Evolutionary conservation across 1,140 invertebrate species (phyloP), one percentile per base, ranked within the genome.

Genomic region (Drosophila nigrodunni): DNA sequence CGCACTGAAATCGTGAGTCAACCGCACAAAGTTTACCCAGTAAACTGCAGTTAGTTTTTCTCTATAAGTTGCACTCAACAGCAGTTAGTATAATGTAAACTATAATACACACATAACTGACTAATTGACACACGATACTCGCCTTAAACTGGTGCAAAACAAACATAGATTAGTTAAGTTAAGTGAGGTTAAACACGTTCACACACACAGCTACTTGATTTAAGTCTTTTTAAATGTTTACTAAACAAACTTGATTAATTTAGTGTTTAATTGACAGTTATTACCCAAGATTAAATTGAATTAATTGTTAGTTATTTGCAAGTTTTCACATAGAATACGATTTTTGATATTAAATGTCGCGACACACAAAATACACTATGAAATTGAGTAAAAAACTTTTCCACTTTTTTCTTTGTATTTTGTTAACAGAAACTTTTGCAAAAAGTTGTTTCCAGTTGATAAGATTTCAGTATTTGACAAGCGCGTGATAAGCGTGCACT

Each of bases 401-500:
- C 18, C 15, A 39, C n/a, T 46, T 66, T 66, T 71, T 39, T 15
- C 46, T 18, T 46, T 30, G 25, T 66, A 58, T 71, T 39, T n/a
- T 61, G 35, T 50, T 37, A 41, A 37, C 11, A 18, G 39, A 15
- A 15, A 70, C 72, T 54, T 54, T 70, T 25, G 58, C 43, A 68
- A 74, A 68, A 68, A 69, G 60, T 49, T 57, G 37, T 50, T 73
- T 41, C 25, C 13, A 30, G 10, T 55, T 54, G 73, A 75, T 75
- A 75, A 75, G 73, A 75, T 75, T 71, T 75, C 59, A 41, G 46
- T 59, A 41, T 65, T 47, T 67, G 70, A 67, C 62, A 71, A 75
- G 46, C 73, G 44, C 44, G 44, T 65, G 73, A 75, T 75, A 75
- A 65, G 37, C 10, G 41, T 41, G 18, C n/a, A 30, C 15, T 8